Conservation (phyloP, 2,888 invertebrate genomes). For the Cephus sareptanus region DNA sequence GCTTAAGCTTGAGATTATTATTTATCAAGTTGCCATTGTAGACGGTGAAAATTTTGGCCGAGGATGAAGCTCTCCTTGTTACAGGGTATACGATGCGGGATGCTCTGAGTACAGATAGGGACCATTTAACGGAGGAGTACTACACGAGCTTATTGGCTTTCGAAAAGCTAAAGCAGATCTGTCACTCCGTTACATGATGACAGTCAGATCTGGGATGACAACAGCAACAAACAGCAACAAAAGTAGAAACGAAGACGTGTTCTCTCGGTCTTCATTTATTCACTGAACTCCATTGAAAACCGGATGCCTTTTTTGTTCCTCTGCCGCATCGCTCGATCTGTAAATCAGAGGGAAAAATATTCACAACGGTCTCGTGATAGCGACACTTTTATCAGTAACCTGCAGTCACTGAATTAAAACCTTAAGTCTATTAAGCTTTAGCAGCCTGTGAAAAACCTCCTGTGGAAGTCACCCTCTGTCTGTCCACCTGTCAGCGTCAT, state of each 20-base stretch:
- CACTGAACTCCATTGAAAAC: not conserved
- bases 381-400: not conserved
- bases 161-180: not conserved
- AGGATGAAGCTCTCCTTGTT: not conserved
- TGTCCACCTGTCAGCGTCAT: not conserved
- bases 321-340: not conserved
- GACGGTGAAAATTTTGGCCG: not conserved
- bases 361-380: not conserved
- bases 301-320: not conserved
- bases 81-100: not conserved
- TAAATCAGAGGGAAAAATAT: not conserved
- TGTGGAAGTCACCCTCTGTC: not conserved
- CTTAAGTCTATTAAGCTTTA: not conserved
- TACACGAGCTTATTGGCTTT: not conserved
- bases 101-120: not conserved
- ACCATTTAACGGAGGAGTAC: not conserved
- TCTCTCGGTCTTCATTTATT: not conserved
- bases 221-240: not conserved
- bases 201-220: not conserved
- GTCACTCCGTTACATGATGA: not conserved
- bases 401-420: not conserved
- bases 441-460: not conserved
- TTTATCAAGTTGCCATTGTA: not conserved
- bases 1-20: not conserved
- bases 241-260: not conserved